Evolutionary conservation across 2,113 vertebrate species (phyloP).

Genomic region (Malaclemys terrapin): DNA sequence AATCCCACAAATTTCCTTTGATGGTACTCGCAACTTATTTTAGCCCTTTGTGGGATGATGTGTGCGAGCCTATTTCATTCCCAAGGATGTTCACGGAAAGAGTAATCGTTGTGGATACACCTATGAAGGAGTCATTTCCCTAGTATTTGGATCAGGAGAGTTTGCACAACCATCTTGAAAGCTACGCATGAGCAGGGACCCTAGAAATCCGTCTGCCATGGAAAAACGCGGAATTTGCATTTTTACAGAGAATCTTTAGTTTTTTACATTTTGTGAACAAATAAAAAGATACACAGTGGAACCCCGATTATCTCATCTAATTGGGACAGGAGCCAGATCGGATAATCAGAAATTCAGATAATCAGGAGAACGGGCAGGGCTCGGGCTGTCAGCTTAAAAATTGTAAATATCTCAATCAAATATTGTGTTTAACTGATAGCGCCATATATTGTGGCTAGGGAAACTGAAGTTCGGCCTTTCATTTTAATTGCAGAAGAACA

Average conservation of each 20-base stretch:
- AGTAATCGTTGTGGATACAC: not conserved
- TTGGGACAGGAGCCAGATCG: not conserved
- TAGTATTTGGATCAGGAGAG: not conserved
- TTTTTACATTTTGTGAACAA: not conserved
- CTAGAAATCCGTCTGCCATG: not conserved
- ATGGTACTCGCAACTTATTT: not conserved
- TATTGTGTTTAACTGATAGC: not conserved
- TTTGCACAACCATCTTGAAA: not conserved
- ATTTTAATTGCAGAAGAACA: not conserved
- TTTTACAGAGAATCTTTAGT: not conserved
- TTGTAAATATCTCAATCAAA: not conserved
- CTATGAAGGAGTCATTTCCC: not conserved
- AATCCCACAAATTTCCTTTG: no score
- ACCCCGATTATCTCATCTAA: not conserved
- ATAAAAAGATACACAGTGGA: not conserved
- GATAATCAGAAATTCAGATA: not conserved
- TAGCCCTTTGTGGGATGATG: not conserved
- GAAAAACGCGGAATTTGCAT: not conserved
- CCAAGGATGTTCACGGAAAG: not conserved
- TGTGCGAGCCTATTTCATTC: not conserved
- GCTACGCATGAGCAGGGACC: not conserved
- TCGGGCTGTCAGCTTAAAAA: not conserved
- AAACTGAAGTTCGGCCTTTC: not conserved
- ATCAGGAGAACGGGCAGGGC: not conserved
- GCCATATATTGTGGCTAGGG: no score